These are phyloP conservation scores for Manis javanica DNA, from an alignment of 2,797 vertebrate species.

Conservation along the genomic window DNA sequence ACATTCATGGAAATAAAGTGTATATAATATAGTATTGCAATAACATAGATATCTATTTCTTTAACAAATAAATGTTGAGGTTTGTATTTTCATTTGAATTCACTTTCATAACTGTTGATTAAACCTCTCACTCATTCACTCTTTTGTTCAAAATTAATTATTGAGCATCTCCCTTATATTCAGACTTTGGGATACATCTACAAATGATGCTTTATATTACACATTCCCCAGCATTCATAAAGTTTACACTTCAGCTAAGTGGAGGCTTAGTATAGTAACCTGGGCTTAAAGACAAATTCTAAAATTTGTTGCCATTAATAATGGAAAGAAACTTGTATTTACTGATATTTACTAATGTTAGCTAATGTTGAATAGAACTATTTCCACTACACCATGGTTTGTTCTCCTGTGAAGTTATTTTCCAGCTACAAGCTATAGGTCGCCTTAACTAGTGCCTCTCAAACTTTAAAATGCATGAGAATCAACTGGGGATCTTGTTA, in stretches of 20 bases:
- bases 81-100: neutral
- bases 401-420: neutral
- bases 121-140: neutral
- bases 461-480: neutral
- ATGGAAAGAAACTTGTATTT: neutral
- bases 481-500: slow-evolving; percentile 51
- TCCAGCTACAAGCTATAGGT: neutral
- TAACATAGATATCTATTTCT: neutral
- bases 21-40: neutral
- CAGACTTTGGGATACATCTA: neutral
- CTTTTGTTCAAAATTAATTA: neutral
- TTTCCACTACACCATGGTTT: neutral
- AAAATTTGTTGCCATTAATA: neutral
- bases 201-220: neutral
- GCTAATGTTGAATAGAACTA: neutral
- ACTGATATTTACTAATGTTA: neutral
- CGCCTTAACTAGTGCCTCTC: neutral
- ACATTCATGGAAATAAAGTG: neutral
- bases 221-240: neutral
- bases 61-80: neutral
- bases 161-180: neutral
- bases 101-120: neutral
- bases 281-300: neutral
- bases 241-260: neutral
- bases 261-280: neutral